phyloP scores from a whole-genome alignment of 2,888 invertebrate genomes.

The Tolmerus cingulatus region DNA sequence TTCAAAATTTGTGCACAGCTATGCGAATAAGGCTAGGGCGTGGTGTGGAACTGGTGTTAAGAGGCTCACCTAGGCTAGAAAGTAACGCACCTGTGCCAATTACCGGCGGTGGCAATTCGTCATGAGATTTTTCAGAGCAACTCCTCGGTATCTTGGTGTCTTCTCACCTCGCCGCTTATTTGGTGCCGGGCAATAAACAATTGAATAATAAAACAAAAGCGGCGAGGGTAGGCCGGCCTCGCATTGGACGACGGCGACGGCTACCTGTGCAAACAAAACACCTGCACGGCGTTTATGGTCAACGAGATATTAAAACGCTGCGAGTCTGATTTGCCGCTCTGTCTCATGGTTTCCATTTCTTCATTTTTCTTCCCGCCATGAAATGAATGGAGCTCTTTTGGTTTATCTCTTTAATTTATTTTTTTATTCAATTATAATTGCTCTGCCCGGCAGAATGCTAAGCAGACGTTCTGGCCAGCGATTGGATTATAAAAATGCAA shows the following conservation, averaged over 20 bases:
- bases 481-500: conserved; percentile 14
- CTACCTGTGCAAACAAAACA: conserved; percentile 1
- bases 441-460: not conserved
- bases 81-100: not conserved
- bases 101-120: not conserved
- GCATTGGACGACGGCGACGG: not conserved
- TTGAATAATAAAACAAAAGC: not conserved
- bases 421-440: conserved; percentile 1
- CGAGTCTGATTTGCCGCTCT: not conserved
- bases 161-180: not conserved
- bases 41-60: not conserved
- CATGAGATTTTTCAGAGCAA: not conserved
- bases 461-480: conserved; percentile 17
- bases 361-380: not conserved
- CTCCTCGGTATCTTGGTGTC: not conserved
- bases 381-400: not conserved
- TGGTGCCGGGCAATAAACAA: not conserved
- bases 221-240: not conserved
- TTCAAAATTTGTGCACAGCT: not conserved
- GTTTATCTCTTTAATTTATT: not conserved
- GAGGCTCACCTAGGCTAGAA: not conserved
- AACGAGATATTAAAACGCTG: not conserved
- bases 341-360: not conserved
- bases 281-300: not conserved
- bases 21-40: not conserved